phyloP scores from a whole-genome alignment of 1,140 invertebrate species.

The Bombus affinis region DNA sequence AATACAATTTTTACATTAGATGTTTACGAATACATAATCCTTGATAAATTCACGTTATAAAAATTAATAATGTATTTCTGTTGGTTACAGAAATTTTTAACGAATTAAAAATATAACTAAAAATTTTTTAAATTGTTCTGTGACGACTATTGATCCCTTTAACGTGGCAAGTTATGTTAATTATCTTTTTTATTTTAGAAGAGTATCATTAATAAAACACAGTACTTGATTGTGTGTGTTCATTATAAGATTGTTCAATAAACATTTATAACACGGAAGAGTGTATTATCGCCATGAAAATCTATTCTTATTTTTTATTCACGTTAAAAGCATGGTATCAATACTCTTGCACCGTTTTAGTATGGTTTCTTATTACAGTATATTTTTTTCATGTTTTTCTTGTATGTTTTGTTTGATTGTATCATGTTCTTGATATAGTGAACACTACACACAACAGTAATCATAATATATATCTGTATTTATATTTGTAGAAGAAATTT shows the following conservation, averaged over 20 bases:
- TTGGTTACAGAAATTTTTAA: neutral
- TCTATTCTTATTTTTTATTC: too few species aligned
- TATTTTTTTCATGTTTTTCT: neutral
- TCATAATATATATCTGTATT: slow-evolving; percentile 13
- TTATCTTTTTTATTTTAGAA: neutral
- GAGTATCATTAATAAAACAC: neutral
- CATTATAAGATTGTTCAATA: neutral
- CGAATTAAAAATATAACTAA: neutral
- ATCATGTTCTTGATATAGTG: neutral
- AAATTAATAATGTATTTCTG: neutral
- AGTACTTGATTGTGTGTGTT: slow-evolving; percentile 4
- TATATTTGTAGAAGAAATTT: slow-evolving; percentile 27
- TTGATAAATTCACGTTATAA: neutral
- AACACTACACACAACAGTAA: neutral
- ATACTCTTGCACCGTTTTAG: slow-evolving; percentile 8
- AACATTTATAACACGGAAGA: neutral
- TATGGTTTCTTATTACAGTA: neutral
- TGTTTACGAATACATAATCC: neutral
- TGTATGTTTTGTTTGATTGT: neutral
- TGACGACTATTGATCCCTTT: slow-evolving; percentile 14
- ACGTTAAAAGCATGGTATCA: neutral
- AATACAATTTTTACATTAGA: neutral
- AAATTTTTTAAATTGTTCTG: neutral
- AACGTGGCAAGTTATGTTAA: neutral
- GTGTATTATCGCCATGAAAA: neutral